Percentiles rank a stretch among this genome's conserved stretches.
These are phyloP conservation scores for Coccyzus lansbergi DNA, from an alignment of 2,797 vertebrate species.

Conservation along the genomic window DNA sequence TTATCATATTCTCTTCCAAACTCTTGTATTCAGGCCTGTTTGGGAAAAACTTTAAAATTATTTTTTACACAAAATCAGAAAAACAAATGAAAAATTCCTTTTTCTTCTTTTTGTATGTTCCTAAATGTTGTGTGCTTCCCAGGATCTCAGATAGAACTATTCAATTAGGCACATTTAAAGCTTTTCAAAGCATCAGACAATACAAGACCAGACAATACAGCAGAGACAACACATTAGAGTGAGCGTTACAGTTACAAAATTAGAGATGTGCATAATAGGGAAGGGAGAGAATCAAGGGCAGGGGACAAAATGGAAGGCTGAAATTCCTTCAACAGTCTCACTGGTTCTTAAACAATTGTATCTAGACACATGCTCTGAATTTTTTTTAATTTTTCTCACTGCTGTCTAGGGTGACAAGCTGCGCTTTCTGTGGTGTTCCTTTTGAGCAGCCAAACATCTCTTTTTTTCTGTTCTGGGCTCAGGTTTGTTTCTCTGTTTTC, in stretches of 20 bases:
- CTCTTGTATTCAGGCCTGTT: not conserved
- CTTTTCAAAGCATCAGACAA: constrained; percentile 14
- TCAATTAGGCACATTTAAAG: constrained; percentile 3
- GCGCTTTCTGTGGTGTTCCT: not conserved
- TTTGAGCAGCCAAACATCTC: not conserved
- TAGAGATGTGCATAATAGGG: not conserved
- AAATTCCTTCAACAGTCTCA: not conserved
- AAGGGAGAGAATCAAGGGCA: not conserved
- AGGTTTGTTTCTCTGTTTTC: not conserved
- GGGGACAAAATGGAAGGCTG: not conserved
- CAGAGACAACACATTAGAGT: not conserved
- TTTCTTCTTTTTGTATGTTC: rapidly evolving
- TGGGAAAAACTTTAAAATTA: not conserved
- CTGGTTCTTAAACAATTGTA: not conserved
- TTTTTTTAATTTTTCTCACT: not conserved
- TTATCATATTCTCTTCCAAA: not conserved
- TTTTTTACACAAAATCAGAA: not conserved
- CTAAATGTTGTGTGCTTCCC: not conserved
- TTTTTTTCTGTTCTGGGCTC: not conserved
- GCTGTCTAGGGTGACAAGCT: not conserved
- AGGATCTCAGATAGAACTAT: not conserved
- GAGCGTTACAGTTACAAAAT: not conserved
- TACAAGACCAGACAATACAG: constrained; percentile 17
- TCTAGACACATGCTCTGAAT: not conserved
- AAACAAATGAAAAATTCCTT: not conserved